Conservation (phyloP, 2,888 invertebrate species). For the Ectropis crepuscularia region DNA sequence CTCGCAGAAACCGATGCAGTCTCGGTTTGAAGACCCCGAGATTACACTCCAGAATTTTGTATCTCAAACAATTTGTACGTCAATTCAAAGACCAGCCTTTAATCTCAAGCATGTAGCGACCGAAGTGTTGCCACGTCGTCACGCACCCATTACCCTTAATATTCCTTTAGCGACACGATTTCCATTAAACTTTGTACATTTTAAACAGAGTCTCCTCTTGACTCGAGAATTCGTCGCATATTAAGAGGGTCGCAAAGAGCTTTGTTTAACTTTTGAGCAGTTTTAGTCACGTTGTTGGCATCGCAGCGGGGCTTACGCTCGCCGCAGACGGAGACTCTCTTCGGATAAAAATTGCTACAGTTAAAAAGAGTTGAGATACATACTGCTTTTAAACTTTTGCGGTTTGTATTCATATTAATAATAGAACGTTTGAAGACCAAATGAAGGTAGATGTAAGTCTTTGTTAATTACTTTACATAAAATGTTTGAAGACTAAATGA, state of each 20-base stretch:
- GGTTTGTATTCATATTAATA: too few relatives aligned
- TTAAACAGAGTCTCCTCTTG: slow-evolving; percentile 75
- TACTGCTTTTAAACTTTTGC: too few relatives aligned
- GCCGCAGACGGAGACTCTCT: neutral
- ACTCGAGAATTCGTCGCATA: slow-evolving; percentile 77
- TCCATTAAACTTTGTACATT: slow-evolving; percentile 79
- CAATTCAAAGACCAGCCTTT: slow-evolving; percentile 1
- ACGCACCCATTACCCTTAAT: slow-evolving; percentile 66
- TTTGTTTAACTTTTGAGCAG: slow-evolving; percentile 73
- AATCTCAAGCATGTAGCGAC: slow-evolving; percentile 25
- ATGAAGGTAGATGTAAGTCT: too few relatives aligned
- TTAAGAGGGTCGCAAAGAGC: slow-evolving; percentile 73
- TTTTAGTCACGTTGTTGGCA: slow-evolving; percentile 48
- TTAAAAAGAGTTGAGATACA: too few relatives aligned
- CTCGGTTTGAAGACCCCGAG: too few relatives aligned
- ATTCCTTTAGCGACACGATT: slow-evolving; percentile 71
- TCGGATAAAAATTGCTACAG: neutral
- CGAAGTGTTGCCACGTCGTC: slow-evolving; percentile 42
- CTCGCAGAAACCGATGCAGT: too few relatives aligned
- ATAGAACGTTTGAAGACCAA: too few relatives aligned
- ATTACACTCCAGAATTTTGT: neutral
- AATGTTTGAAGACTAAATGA: too few relatives aligned
- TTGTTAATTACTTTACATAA: too few relatives aligned
- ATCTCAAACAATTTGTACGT: slow-evolving; percentile 4
- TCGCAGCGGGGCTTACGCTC: slow-evolving; percentile 13